phyloP scores from a whole-genome alignment of 2,797 vertebrate genomes.

The Picus viridis region DNA sequence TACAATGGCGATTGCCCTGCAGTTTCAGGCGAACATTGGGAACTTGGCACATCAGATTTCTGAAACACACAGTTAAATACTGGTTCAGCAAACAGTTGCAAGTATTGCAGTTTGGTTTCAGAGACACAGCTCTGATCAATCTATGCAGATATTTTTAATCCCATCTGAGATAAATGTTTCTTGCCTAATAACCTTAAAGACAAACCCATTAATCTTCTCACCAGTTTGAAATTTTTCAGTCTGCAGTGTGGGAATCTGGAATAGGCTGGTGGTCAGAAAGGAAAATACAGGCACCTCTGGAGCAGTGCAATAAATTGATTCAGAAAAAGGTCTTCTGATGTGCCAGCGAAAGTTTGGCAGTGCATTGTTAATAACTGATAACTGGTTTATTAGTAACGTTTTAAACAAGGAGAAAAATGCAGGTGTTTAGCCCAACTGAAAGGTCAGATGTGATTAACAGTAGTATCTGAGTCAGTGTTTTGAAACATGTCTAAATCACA shows the following conservation, averaged over 20 bases:
- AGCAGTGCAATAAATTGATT: background rate
- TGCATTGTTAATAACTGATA: background rate
- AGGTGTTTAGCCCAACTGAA: background rate
- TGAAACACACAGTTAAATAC: background rate
- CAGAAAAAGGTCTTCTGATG: background rate
- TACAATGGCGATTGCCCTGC: background rate
- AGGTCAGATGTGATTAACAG: background rate
- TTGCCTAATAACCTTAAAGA: background rate
- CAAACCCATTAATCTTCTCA: background rate
- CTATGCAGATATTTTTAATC: background rate
- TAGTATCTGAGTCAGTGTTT: slow-evolving; percentile 18
- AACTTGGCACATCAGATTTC: background rate
- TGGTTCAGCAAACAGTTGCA: background rate
- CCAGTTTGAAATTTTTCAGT: background rate
- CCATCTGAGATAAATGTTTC: background rate
- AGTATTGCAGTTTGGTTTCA: background rate
- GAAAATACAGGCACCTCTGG: background rate
- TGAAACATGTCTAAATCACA: slow-evolving; percentile 1
- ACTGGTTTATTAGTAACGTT: background rate
- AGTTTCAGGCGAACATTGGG: background rate
- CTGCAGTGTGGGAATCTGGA: background rate
- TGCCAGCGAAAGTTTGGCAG: background rate
- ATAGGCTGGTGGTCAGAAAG: background rate
- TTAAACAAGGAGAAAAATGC: background rate
- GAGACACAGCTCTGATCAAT: background rate